Conservation (phyloP, 2,113 vertebrate species). For the Tachycineta bicolor region DNA sequence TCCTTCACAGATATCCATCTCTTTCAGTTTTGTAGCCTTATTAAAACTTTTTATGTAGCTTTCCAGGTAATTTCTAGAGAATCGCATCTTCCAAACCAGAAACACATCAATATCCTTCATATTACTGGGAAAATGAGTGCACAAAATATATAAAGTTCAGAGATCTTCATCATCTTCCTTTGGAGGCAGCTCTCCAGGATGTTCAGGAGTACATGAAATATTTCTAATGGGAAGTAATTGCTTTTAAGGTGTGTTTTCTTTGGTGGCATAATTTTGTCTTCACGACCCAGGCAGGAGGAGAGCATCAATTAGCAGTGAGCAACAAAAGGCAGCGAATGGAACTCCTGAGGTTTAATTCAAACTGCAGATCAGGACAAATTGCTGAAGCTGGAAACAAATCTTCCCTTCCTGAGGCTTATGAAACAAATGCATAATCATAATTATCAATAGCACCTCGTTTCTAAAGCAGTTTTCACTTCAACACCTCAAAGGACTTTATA, state of each 20-base stretch:
- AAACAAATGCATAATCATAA: not conserved
- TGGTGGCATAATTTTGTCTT: not conserved
- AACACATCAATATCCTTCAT: not conserved
- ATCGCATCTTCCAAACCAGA: not conserved
- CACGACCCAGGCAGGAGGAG: not conserved
- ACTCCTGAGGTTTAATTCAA: not conserved
- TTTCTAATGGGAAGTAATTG: not conserved
- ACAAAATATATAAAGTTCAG: not conserved
- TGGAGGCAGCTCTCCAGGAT: not conserved
- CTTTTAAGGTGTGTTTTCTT: not conserved
- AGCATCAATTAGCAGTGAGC: not conserved
- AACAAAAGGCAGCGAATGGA: not conserved
- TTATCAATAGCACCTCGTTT: not conserved
- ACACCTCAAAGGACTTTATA: not conserved
- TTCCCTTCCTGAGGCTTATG: not conserved
- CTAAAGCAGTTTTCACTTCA: not conserved
- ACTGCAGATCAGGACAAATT: not conserved
- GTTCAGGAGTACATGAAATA: not conserved
- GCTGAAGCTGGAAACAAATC: not conserved
- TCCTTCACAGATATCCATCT: not conserved
- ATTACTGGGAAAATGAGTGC: not conserved
- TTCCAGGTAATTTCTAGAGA: not conserved
- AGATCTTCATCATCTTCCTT: not conserved
- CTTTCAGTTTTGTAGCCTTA: not conserved
- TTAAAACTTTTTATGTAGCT: not conserved